phyloP scores from a whole-genome alignment of 2,888 invertebrate species.

The Drosophila anceps region DNA sequence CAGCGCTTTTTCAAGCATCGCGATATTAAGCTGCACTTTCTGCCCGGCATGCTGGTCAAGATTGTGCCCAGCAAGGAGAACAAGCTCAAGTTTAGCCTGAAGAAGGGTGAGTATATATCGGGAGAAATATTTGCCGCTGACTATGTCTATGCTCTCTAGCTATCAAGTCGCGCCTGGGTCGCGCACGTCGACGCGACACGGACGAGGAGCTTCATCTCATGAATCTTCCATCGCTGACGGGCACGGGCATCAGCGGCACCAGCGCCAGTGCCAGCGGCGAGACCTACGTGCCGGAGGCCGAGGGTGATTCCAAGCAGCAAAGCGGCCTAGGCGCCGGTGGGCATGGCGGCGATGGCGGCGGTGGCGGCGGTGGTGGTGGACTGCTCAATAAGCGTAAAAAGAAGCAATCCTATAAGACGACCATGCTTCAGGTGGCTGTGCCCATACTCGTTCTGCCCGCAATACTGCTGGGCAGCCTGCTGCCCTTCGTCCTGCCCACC shows the following conservation, averaged over 20 bases:
- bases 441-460: conserved; percentile 88
- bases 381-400: conserved; percentile 66
- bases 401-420: conserved; percentile 72
- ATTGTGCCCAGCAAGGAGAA: conserved; percentile 87
- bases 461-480: conserved; percentile 88
- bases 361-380: conserved; percentile 27
- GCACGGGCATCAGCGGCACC: conserved; percentile 41
- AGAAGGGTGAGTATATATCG: conserved; percentile 76
- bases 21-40: conserved; percentile 86
- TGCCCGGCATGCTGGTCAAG: conserved; percentile 86
- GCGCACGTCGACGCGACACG: conserved; percentile 67
- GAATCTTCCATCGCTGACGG: conserved; percentile 57
- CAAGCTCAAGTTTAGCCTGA: conserved; percentile 86
- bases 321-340: conserved; percentile 30
- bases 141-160: conserved; percentile 34
- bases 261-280: conserved; percentile 68
- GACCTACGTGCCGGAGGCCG: conserved; percentile 65
- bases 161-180: conserved; percentile 60
- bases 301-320: conserved; percentile 74
- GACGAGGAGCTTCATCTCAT: conserved; percentile 65
- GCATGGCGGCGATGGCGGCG: conserved; percentile 21
- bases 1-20: conserved; percentile 86
- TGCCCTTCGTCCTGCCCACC: conserved; percentile 89
- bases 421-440: conserved; percentile 85
- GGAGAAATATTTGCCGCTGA: conserved; percentile 2